These are phyloP conservation scores for Drosophila nigrodunni DNA, from an alignment of 1,140 invertebrate species.

Conservation along the genomic window DNA sequence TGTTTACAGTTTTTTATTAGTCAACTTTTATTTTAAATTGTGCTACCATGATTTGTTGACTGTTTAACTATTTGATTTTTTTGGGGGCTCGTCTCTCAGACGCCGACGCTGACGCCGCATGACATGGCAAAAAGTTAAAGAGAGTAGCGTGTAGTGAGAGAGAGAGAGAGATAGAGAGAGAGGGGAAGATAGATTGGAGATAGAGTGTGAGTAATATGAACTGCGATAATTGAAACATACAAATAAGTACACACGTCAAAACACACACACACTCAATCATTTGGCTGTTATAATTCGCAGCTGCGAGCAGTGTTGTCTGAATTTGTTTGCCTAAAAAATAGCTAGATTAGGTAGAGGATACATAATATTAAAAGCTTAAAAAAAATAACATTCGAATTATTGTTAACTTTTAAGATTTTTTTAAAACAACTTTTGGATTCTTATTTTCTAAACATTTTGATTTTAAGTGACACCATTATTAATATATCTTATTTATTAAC, in stretches of 20 bases:
- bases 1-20: constrained; percentile 3
- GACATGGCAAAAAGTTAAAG: constrained; percentile 55
- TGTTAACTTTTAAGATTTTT: too few species aligned
- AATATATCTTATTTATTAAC: too few species aligned
- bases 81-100: constrained; percentile 66
- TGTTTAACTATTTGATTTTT: constrained; percentile 31
- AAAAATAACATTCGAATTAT: too few species aligned
- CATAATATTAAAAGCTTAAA: too few species aligned
- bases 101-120: constrained; percentile 46
- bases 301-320: neutral
- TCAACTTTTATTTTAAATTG: constrained; percentile 36
- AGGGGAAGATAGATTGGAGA: neutral
- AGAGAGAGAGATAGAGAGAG: too few species aligned
- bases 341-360: too few species aligned
- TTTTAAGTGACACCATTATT: too few species aligned
- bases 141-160: neutral
- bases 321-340: too few species aligned
- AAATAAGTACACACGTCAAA: constrained; percentile 13
- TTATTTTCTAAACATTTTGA: too few species aligned
- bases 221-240: constrained; percentile 57
- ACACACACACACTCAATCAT: constrained; percentile 35
- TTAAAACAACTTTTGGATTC: too few species aligned
- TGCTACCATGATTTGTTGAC: constrained; percentile 32
- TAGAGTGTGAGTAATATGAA: constrained; percentile 11
- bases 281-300: constrained; percentile 15